Evolutionary conservation across 2,888 invertebrate genomes (phyloP).

Genomic region (Hydrotaea diabolus): DNA sequence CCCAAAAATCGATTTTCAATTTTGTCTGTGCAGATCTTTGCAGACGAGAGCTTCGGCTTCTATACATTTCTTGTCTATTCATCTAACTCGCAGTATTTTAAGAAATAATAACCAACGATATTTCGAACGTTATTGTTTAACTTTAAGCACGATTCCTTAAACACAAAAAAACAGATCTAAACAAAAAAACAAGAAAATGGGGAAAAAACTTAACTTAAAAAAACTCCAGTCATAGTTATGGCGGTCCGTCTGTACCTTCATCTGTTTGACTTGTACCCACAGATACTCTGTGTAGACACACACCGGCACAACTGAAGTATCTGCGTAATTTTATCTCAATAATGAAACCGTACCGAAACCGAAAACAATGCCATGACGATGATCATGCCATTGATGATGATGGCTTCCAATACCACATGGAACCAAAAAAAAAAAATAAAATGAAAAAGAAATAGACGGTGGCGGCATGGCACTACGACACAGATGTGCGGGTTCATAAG

Average conservation of each 20-base stretch:
- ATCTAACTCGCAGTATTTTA: neutral
- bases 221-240: neutral
- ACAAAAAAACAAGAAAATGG: neutral
- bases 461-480: conserved; percentile 13
- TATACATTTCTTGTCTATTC: conserved; percentile 3
- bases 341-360: conserved; percentile 51
- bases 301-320: conserved; percentile 36
- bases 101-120: conserved; percentile 3
- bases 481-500: conserved; percentile 65
- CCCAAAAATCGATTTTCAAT: too few relatives aligned
- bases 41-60: neutral
- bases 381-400: conserved; percentile 26
- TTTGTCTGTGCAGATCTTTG: neutral
- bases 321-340: conserved; percentile 66
- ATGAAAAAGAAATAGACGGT: conserved; percentile 1
- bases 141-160: conserved; percentile 1
- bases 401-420: neutral
- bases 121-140: neutral
- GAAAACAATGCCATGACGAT: conserved; percentile 8
- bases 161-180: neutral
- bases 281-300: neutral
- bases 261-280: neutral
- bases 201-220: conserved; percentile 21
- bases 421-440: neutral
- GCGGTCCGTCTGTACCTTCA: neutral